Evolutionary conservation across 1,140 invertebrate species (phyloP).

Genomic region (Cydia splendana): DNA sequence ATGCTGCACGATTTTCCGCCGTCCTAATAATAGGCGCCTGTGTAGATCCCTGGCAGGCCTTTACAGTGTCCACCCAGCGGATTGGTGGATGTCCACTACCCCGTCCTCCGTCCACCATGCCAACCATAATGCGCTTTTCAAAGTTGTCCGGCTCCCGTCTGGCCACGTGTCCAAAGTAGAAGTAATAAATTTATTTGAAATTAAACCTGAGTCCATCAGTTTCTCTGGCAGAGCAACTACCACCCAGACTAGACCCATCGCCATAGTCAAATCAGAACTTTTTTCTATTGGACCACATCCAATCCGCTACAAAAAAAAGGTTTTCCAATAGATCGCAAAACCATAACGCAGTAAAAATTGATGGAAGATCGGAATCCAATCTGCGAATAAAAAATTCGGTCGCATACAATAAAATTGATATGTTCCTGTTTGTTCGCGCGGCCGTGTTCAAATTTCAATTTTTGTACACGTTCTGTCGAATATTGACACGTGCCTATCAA

Average conservation of each 20-base stretch:
- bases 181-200: no score
- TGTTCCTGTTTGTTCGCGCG: not conserved
- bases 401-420: constrained; percentile 15
- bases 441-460: constrained; percentile 6
- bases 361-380: constrained; percentile 4
- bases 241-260: not conserved
- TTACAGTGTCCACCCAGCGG: no score
- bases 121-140: no score
- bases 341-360: constrained; percentile 7
- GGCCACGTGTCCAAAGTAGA: no score
- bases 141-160: no score
- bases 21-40: no score
- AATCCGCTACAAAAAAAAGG: not conserved
- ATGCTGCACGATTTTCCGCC: no score
- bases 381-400: not conserved
- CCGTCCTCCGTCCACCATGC: no score
- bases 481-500: constrained; percentile 6
- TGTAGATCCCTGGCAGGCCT: no score
- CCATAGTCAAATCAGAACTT: not conserved
- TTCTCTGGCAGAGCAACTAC: no score
- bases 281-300: not conserved
- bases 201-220: no score
- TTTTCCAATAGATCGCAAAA: not conserved
- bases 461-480: not conserved
- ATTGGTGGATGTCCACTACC: no score